Evolutionary conservation across 2,113 vertebrate species (phyloP).

Genomic region (Ceuthmochares aereus): DNA sequence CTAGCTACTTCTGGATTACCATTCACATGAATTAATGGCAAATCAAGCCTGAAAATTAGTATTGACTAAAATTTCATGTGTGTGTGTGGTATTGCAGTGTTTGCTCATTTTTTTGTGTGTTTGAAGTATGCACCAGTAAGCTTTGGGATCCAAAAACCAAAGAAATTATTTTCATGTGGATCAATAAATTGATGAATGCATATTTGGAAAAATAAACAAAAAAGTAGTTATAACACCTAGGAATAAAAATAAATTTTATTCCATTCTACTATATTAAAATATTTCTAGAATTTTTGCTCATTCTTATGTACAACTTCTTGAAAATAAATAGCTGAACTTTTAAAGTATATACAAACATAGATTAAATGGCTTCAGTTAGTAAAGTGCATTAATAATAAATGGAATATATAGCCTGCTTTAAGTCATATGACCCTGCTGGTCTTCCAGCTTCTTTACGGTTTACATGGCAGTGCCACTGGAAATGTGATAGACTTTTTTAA

Average conservation of each 20-base stretch:
- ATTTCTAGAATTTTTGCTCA: background rate
- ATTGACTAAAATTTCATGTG: background rate
- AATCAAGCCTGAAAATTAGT: background rate
- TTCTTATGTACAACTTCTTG: background rate
- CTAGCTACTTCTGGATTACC: background rate
- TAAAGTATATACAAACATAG: background rate
- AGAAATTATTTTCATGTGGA: background rate
- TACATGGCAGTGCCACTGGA: background rate
- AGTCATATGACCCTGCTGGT: background rate
- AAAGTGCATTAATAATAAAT: background rate
- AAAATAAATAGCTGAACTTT: background rate
- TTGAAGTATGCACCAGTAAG: accelerated
- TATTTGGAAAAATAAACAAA: background rate
- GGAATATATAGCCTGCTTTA: background rate
- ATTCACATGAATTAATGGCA: background rate
- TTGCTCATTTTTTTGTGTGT: background rate
- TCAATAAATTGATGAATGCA: background rate
- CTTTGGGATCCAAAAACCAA: background rate
- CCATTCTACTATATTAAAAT: background rate
- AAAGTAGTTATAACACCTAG: background rate
- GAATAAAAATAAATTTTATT: too few relatives aligned
- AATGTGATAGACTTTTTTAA: background rate
- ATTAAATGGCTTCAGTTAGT: background rate
- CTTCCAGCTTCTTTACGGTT: background rate
- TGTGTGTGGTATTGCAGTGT: too few relatives aligned